Evolutionary conservation across 2,797 vertebrate genomes (phyloP).

Genomic region (Lutjanus argentimaculatus): DNA sequence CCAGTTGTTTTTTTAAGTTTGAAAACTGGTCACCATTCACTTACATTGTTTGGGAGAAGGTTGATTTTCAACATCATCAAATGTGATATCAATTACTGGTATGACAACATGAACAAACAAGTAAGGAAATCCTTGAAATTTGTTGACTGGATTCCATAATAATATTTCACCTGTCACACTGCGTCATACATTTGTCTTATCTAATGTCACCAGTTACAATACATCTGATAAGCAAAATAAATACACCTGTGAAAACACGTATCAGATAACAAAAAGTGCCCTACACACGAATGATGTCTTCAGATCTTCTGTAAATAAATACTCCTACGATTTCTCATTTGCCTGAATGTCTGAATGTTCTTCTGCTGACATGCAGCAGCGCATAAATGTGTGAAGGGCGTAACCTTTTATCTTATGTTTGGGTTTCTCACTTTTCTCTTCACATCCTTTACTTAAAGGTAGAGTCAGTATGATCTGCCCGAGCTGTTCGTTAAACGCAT

Average conservation of each 20-base stretch:
- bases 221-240: no score
- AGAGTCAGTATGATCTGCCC: no score
- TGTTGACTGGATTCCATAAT: no score
- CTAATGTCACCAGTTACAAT: no score
- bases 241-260: no score
- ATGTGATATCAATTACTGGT: neutral
- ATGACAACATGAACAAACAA: neutral
- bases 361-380: neutral
- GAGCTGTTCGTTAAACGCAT: no score
- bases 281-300: neutral
- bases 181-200: no score
- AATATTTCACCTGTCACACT: no score
- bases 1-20: no score
- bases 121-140: neutral
- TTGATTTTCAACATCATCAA: neutral
- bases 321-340: neutral
- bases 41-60: no score
- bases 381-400: neutral
- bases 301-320: neutral
- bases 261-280: no score
- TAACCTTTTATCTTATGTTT: neutral
- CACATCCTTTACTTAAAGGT: neutral
- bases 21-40: no score
- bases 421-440: neutral
- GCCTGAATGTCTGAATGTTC: neutral